Percentiles rank a stretch among this genome's conserved stretches.
phyloP scores from a whole-genome alignment of 2,888 invertebrate genomes.

The Aricia artaxerxes region DNA sequence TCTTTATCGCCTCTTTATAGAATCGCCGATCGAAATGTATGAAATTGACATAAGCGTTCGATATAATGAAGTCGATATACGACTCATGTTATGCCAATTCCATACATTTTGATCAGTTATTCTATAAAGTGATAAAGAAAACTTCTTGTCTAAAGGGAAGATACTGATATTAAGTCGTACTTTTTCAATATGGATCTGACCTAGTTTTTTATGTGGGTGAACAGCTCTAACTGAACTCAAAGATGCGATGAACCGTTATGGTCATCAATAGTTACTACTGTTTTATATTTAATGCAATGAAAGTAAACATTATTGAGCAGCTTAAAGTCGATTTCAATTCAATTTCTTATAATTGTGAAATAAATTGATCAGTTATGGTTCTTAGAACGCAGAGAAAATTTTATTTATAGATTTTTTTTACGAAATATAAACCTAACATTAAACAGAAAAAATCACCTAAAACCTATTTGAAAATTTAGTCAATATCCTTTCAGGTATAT shows the following conservation, averaged over 20 bases:
- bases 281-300: neutral
- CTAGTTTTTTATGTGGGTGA: conserved; percentile 17
- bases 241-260: conserved; percentile 1
- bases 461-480: neutral
- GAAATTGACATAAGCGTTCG: no score
- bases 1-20: no score
- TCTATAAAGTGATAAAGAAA: no score
- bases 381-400: no score
- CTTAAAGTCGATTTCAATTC: no score
- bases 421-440: neutral
- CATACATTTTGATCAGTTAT: no score
- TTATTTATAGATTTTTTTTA: neutral
- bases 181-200: conserved; percentile 18
- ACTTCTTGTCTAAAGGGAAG: neutral
- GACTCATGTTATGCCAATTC: no score
- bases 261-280: conserved; percentile 1
- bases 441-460: neutral
- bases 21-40: no score
- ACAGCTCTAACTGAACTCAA: neutral
- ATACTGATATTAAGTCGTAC: conserved; percentile 1
- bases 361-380: no score
- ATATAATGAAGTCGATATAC: no score
- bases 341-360: no score
- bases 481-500: neutral
- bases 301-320: neutral